Conservation (phyloP, 2,797 vertebrate species). For the Crenuchus spilurus region DNA sequence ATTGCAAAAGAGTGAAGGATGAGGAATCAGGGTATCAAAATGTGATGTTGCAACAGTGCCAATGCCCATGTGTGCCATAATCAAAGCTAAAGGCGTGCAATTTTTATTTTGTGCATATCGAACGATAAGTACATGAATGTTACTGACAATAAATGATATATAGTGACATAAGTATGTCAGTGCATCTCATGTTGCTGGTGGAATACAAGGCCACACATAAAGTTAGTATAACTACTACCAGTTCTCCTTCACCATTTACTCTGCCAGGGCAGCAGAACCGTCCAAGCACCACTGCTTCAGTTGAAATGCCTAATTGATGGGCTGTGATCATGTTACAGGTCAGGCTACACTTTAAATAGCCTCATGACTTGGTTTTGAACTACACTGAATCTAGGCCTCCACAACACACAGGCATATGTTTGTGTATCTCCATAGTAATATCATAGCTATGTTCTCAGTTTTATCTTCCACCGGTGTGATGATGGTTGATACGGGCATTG, state of each 20-base stretch:
- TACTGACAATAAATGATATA: too few relatives aligned
- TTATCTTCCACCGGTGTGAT: not conserved
- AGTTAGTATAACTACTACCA: not conserved
- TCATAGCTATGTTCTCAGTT: too few relatives aligned
- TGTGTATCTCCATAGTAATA: constrained; percentile 33
- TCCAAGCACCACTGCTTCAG: constrained; percentile 32
- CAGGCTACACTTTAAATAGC: constrained; percentile 57
- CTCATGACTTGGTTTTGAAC: constrained; percentile 34
- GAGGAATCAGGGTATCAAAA: too few relatives aligned
- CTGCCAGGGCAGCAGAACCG: constrained; percentile 9
- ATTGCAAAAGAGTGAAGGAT: too few relatives aligned
- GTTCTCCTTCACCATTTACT: constrained; percentile 42
- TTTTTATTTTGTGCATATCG: too few relatives aligned
- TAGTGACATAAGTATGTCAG: too few relatives aligned
- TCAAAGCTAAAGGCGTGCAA: too few relatives aligned
- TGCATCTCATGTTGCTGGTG: too few relatives aligned
- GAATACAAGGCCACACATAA: not conserved
- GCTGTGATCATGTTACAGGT: constrained; percentile 58
- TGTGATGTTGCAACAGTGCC: too few relatives aligned
- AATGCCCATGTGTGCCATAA: too few relatives aligned
- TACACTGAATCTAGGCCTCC: constrained; percentile 28
- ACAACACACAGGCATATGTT: not conserved
- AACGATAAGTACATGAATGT: too few relatives aligned
- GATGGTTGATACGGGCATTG: not conserved
- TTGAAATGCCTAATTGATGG: constrained; percentile 57